Base-by-base conservation (phyloP, 2,888 invertebrate species). In the Sphaeridia pumilis region DNA sequence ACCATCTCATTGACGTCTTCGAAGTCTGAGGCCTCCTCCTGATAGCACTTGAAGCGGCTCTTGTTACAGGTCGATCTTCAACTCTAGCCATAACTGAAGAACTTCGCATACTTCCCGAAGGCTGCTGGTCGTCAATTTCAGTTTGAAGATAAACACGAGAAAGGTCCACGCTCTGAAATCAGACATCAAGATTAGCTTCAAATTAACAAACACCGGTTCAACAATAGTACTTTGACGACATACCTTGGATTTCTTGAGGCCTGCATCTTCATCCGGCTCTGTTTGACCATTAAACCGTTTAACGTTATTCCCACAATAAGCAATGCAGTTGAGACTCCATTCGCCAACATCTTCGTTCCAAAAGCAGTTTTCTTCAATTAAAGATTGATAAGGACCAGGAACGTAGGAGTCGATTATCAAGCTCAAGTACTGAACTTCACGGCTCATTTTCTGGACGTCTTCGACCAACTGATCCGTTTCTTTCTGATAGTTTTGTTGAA, bases 271-370 rank as follows among this genome's bases (percentile, higher is more conserved):
- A 46, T 67, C 71, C 65, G 68, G 69, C 17, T 52, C 52, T 5
- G 44, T 44, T 14, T 55, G 52, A 22, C 14, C 17, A 20, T 35
- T 43, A 25, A 73, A 77, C 69, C 87, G 86, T 55, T 84, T 77
- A 92, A 97, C 95, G 70, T 98, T 98, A 74, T 98, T 98, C 0
- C 97, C 97, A 5, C 95, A 93, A 72, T 98, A 98, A 0, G 97
- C 97, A 5, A 98, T 93, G 71, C 95, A 95, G 70, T 86, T 85
- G 42, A 98, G 78, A 70, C 97, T 94, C 88, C 95, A 98, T 72
- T 98, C 97, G 28, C 95, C 95, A 28, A 94, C 87, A 68, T 97
- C 95, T 71, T 94, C 94, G 73, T 94, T 97, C 93, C 95, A 98
- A 67, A 87, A 84, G 41, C 93, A 85, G 68, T 93, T 87, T 66